A percentile compares a stretch with the other conserved stretches of the same genome.
These are phyloP conservation scores for Taphrorychus bicolor DNA, from an alignment of 2,888 invertebrate species.

Conservation along the genomic window DNA sequence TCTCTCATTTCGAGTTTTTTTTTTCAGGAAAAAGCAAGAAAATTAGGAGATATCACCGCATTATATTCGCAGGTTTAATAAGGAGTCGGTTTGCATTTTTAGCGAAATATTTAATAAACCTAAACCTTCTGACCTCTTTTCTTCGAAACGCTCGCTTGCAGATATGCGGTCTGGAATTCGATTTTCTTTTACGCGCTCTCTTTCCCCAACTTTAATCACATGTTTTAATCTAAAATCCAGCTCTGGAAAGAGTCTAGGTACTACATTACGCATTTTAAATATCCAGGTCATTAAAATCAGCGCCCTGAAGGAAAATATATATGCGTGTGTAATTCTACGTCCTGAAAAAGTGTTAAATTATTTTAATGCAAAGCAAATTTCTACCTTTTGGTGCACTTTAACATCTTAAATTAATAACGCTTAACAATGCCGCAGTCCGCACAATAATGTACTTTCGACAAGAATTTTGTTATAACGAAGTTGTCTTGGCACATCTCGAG, in stretches of 20 bases:
- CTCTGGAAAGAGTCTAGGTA: not conserved
- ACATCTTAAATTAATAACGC: slow-evolving; percentile 1
- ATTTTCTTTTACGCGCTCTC: not conserved
- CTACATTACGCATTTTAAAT: not conserved
- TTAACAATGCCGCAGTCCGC: not conserved
- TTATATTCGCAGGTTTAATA: slow-evolving; percentile 3
- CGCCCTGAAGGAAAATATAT: no score
- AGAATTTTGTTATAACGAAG: not conserved
- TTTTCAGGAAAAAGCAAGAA: no score
- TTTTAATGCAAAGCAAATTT: not conserved
- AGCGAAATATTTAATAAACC: slow-evolving; percentile 36
- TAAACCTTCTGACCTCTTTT: slow-evolving; percentile 21
- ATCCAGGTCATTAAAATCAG: not conserved
- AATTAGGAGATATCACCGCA: not conserved
- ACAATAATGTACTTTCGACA: not conserved
- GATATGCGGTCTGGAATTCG: slow-evolving; percentile 21
- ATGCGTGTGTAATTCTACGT: no score
- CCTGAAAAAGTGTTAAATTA: not conserved
- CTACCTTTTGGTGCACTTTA: not conserved
- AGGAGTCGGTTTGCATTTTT: slow-evolving; percentile 27
- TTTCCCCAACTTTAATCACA: slow-evolving; percentile 1
- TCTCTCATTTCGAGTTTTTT: not conserved
- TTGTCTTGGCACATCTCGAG: not conserved
- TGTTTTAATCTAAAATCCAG: not conserved
- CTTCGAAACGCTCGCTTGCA: slow-evolving; percentile 16